phyloP scores from a whole-genome alignment of 2,888 invertebrate genomes.

The Cotesia congregata region DNA sequence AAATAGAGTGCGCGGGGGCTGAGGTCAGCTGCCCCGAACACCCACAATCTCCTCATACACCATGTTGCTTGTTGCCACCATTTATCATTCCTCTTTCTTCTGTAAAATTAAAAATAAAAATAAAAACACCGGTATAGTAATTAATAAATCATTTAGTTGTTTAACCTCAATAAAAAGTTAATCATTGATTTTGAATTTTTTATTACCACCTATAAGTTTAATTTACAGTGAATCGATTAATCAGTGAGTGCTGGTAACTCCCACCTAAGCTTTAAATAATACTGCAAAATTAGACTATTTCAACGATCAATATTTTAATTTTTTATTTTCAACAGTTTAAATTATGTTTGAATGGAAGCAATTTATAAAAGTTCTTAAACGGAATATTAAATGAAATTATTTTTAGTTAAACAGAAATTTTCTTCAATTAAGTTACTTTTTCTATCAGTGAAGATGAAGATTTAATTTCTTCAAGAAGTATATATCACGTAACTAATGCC shows the following conservation, averaged over 20 bases:
- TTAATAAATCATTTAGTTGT: neutral
- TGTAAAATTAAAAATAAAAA: slow-evolving; percentile 43
- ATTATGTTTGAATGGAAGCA: neutral
- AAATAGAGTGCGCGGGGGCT: slow-evolving; percentile 69
- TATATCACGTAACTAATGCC: too few species aligned
- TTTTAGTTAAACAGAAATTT: too few species aligned
- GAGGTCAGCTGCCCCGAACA: slow-evolving; percentile 71
- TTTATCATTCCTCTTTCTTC: slow-evolving; percentile 59
- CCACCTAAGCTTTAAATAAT: neutral
- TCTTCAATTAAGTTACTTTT: too few species aligned
- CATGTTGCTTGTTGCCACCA: slow-evolving; percentile 68
- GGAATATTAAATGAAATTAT: too few species aligned
- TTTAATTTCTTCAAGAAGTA: too few species aligned
- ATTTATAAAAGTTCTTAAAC: too few species aligned
- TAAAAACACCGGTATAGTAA: neutral
- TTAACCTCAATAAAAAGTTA: neutral
- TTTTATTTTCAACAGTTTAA: neutral
- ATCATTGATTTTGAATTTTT: neutral
- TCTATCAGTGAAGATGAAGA: too few species aligned
- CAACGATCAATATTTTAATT: neutral
- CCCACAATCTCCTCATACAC: slow-evolving; percentile 71
- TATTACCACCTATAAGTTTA: neutral
- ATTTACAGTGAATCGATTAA: neutral
- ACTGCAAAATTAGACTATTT: neutral
- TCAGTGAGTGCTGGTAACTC: neutral